These are phyloP conservation scores for Lycocerus yunnanus DNA, from an alignment of 2,888 invertebrate genomes.

Conservation along the genomic window DNA sequence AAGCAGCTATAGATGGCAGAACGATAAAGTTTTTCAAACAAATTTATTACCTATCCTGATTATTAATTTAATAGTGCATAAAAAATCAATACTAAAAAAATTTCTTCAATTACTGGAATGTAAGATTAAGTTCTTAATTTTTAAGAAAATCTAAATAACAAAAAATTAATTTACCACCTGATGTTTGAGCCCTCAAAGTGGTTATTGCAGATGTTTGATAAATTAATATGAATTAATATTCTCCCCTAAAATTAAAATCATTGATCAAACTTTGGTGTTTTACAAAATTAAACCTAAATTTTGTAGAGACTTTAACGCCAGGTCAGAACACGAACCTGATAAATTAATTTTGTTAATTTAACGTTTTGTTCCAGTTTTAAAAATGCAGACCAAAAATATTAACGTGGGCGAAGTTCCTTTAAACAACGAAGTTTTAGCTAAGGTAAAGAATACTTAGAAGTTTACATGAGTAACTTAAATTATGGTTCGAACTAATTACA, in stretches of 20 bases:
- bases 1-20: background rate
- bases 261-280: background rate
- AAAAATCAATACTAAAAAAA: background rate
- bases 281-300: background rate
- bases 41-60: background rate
- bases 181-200: background rate
- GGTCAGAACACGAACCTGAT: background rate
- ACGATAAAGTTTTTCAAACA: background rate
- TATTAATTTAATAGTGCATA: background rate
- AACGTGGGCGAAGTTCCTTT: constrained; percentile 61
- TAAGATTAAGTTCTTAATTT: background rate
- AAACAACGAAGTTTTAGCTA: constrained; percentile 35
- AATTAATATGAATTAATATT: background rate
- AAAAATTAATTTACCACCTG: too few relatives aligned
- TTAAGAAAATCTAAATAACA: background rate
- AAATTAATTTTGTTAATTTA: constrained; percentile 14
- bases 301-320: background rate
- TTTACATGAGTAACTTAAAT: background rate
- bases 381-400: constrained; percentile 69
- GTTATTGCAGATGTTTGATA: background rate
- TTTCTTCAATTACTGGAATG: too few relatives aligned
- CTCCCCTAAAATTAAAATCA: background rate
- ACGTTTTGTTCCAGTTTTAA: constrained; percentile 44
- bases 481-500: background rate
- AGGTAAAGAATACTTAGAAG: constrained; percentile 10